Evolutionary conservation across 2,888 invertebrate genomes (phyloP), one percentile per base, ranked within the genome.

Genomic region (Catocala nupta): DNA sequence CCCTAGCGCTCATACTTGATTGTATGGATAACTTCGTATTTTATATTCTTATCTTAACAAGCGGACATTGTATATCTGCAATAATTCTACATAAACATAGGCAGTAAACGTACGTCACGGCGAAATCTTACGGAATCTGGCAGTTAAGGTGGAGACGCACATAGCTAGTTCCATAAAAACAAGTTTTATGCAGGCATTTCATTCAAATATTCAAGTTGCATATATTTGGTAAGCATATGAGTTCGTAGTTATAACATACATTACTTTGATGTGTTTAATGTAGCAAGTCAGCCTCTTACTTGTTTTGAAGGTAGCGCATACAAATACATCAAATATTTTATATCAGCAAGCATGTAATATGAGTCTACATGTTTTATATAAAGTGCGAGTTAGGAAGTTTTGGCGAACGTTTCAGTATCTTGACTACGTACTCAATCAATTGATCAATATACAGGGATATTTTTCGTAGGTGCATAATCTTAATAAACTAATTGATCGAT

Each of bases 21-120:
- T 69, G 60, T 61, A 71, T 68, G 77, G 80, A 78, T 78, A 76
- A 77, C 65, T 59, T 71, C 51, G 72, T 61, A 70, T 62, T 70
- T 70, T 65, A 58, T 76, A 58, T 76, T 69, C 65, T 71, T 76
- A 80, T 80, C 77, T 75, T 51, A 59, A 53, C 61, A 57, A 59
- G 61, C 52, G 61, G 59, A 58, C 69, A 69, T 65, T 68, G 55
- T 64, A 65, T 73, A 69, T 68, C 64, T 70, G 75, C 70, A 71
- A 71, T 76, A 70, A 70, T 63, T 73, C 69, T 73, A 73, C 73
- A 73, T 74, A 67, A 67, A 60, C 65, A 71, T 64, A 45, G 56
- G 56, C 54, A 48, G 55, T 55, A 58, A 62, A 63, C 11, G 47
- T 62, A 47, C 16, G 59, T 64, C 61, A 61, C 69, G 64, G 69